A percentile compares a stretch with the other conserved stretches of the same genome.
phyloP scores from a whole-genome alignment of 2,888 invertebrate species.

The Spilosoma lubricipeda region DNA sequence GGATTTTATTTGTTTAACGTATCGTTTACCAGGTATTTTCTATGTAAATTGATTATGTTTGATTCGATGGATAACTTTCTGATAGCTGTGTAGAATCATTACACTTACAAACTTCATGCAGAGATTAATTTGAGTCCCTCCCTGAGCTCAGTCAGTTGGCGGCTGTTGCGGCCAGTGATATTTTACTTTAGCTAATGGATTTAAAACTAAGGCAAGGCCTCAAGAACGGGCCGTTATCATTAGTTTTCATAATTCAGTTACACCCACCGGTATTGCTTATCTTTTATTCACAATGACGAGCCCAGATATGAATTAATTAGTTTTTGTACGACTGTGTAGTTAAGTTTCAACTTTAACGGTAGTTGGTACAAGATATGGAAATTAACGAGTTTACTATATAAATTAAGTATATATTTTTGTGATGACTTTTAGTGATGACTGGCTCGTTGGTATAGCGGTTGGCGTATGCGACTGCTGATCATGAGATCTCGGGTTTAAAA shows the following conservation, averaged over 20 bases:
- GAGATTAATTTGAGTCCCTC: slow-evolving; percentile 24
- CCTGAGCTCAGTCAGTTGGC: slow-evolving; percentile 31
- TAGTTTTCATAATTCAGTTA: slow-evolving; percentile 46
- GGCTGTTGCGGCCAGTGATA: slow-evolving; percentile 45
- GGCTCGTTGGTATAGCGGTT: too few species aligned
- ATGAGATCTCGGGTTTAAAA: too few species aligned
- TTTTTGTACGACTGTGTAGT: slow-evolving; percentile 29
- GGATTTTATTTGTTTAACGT: neutral
- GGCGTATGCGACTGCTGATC: too few species aligned
- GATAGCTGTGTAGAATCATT: neutral
- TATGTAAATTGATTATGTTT: neutral
- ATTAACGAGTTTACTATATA: too few species aligned
- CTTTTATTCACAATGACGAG: slow-evolving; percentile 47
- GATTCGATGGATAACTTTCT: neutral
- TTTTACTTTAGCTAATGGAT: slow-evolving; percentile 68
- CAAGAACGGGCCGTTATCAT: slow-evolving; percentile 37
- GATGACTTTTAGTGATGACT: too few species aligned
- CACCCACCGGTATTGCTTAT: slow-evolving; percentile 38
- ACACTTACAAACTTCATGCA: neutral
- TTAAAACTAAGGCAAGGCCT: slow-evolving; percentile 57
- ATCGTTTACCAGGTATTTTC: neutral
- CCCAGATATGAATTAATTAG: slow-evolving; percentile 43
- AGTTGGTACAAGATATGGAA: too few species aligned
- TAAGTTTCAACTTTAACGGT: neutral
- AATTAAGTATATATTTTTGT: too few species aligned